phyloP scores from a whole-genome alignment of 2,888 invertebrate genomes.

The Maniola hyperantus region DNA sequence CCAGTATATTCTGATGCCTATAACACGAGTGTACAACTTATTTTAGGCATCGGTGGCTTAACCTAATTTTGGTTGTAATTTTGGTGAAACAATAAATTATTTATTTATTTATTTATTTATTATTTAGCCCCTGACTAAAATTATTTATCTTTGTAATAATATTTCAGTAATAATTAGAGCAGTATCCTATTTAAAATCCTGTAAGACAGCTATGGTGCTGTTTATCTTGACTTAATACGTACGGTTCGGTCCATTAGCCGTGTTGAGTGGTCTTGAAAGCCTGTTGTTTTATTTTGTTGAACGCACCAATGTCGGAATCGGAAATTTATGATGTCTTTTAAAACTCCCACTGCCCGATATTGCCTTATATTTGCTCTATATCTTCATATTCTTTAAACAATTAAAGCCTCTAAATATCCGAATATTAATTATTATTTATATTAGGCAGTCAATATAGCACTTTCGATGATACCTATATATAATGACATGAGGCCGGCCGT shows the following conservation, averaged over 20 bases:
- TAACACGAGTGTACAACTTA: too few relatives aligned
- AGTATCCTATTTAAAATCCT: conserved; percentile 22
- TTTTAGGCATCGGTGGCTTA: too few relatives aligned
- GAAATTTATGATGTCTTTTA: conserved; percentile 2
- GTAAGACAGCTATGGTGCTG: conserved; percentile 25
- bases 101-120: too few relatives aligned
- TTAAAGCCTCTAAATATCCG: background rate
- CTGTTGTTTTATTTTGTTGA: conserved; percentile 30
- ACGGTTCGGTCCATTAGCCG: conserved; percentile 37
- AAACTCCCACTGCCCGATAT: background rate
- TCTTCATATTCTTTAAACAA: background rate
- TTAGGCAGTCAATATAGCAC: too few relatives aligned
- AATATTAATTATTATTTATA: too few relatives aligned
- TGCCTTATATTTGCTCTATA: background rate
- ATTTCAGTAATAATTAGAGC: conserved; percentile 24
- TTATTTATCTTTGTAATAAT: background rate
- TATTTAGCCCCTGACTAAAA: too few relatives aligned
- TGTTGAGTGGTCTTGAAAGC: conserved; percentile 36
- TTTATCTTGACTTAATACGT: conserved; percentile 32
- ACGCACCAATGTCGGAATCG: conserved; percentile 28
- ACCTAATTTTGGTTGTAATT: too few relatives aligned
- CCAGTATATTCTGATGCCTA: too few relatives aligned
- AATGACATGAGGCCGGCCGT: too few relatives aligned
- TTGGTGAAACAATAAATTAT: too few relatives aligned
- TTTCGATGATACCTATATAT: too few relatives aligned